Base-by-base conservation (phyloP, 2,888 invertebrate species). In the Dioctria linearis region DNA sequence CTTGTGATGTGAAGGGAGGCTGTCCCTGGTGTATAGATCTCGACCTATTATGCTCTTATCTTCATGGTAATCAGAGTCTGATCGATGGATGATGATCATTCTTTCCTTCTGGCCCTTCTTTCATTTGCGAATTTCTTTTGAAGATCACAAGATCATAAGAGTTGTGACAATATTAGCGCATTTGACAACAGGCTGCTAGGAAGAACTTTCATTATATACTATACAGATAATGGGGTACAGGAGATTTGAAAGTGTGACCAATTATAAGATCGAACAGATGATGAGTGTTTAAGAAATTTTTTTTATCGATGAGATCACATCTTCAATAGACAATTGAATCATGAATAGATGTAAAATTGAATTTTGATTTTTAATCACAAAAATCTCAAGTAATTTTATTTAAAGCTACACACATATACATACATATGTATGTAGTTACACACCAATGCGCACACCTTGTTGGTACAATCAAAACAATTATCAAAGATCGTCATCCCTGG, bases 121-220 rank as follows among this genome's bases (percentile, higher is more conserved):
- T 37, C 63, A 4, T 46, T 76, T 76, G 73, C 73, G 57, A 5
- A 73, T 73, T 73, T 73, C 73, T 76, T 63, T 76, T 76, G 11
- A 9, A 76, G 76, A 66, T 76, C 61, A 63, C 73, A 73, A 57
- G 57, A 57, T 42, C 73, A 25, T 25, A 25, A 25, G 25, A 43
- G 51, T 76, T 76, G 76, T 63, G 76, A 63, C 76, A 76, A 76
- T 63, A 63, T 63, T 63, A 63, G 49, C 76, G 76, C 61, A 63
- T 49, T 73, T 11, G 57, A 59, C 61, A 61, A 69, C 49, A 51
- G 8, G 25, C 25, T 25, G 25, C 25, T 25, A 59, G 43, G 65
- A 37, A 25, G 13, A 57, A 57, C 54, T 73, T 73, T 73, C 51
- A 54, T 54, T 2, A 8, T 61, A 6, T 25, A n/a, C n/a, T n/a